Percentiles rank a stretch among this genome's conserved stretches.
phyloP scores from a whole-genome alignment of 2,888 invertebrate species.

The Neoascia interrupta region DNA sequence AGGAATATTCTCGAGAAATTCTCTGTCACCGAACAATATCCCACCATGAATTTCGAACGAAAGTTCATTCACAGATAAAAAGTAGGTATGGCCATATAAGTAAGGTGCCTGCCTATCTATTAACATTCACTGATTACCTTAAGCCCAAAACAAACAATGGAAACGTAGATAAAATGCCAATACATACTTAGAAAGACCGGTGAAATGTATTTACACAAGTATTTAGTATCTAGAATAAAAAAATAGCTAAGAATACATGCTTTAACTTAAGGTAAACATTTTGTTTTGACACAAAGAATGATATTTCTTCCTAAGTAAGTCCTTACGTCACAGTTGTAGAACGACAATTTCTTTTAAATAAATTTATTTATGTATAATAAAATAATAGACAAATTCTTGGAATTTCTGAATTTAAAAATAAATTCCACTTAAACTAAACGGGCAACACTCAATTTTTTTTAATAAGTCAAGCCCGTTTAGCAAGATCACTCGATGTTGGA shows the following conservation, averaged over 20 bases:
- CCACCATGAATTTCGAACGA: not conserved
- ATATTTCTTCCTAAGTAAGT: not conserved
- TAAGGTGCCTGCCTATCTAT: no score
- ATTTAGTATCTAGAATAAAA: not conserved
- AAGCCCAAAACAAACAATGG: constrained; percentile 16
- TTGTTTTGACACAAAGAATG: constrained; percentile 33
- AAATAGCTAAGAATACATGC: not conserved
- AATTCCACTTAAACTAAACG: constrained; percentile 5
- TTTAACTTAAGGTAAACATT: constrained; percentile 24
- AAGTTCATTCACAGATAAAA: constrained; percentile 25
- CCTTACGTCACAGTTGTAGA: not conserved
- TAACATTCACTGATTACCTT: constrained; percentile 3
- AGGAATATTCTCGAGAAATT: not conserved
- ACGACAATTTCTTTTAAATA: not conserved
- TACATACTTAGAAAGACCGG: constrained; percentile 19
- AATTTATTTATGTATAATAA: not conserved
- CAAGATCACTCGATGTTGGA: no score
- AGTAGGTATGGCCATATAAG: no score
- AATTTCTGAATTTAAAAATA: constrained; percentile 43
- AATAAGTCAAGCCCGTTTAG: no score
- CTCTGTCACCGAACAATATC: not conserved
- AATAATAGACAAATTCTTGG: constrained; percentile 24
- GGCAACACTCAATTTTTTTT: not conserved
- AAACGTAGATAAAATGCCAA: constrained; percentile 13
- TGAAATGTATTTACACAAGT: constrained; percentile 11